A percentile compares a stretch with the other conserved stretches of the same genome.
Evolutionary conservation across 2,113 vertebrate genomes (phyloP).

Genomic region (Strigops habroptila): DNA sequence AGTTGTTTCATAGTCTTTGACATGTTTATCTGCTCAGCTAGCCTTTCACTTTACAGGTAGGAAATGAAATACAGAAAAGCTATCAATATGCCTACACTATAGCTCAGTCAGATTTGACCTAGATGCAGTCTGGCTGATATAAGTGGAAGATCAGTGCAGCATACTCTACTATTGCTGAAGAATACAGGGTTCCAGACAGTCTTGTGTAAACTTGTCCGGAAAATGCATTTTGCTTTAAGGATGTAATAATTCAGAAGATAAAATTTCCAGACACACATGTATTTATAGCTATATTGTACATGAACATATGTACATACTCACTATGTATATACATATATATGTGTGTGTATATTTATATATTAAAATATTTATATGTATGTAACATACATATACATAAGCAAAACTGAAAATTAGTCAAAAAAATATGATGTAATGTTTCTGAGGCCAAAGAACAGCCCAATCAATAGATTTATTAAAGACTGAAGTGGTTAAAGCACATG

Average conservation of each 20-base stretch:
- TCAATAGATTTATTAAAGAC: neutral
- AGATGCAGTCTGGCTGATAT: neutral
- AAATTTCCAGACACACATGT: neutral
- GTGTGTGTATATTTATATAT: neutral
- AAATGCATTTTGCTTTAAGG: neutral
- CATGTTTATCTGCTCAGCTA: neutral
- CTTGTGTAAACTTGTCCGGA: neutral
- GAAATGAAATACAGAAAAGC: neutral
- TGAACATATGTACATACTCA: neutral
- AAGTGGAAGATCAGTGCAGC: neutral
- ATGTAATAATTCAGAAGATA: neutral
- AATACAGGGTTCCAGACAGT: neutral
- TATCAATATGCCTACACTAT: neutral
- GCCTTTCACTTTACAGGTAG: neutral
- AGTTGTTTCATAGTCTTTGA: neutral
- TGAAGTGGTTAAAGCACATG: neutral
- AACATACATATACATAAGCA: neutral
- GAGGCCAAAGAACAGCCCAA: neutral
- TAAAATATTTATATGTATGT: neutral
- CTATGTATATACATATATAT: neutral
- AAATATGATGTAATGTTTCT: neutral
- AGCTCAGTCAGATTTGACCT: neutral
- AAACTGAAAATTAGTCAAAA: neutral
- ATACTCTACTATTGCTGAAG: neutral
- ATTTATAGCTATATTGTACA: neutral